These are phyloP conservation scores for Hyperoplus lanceolatus DNA, from an alignment of 2,797 vertebrate species.

Conservation along the genomic window DNA sequence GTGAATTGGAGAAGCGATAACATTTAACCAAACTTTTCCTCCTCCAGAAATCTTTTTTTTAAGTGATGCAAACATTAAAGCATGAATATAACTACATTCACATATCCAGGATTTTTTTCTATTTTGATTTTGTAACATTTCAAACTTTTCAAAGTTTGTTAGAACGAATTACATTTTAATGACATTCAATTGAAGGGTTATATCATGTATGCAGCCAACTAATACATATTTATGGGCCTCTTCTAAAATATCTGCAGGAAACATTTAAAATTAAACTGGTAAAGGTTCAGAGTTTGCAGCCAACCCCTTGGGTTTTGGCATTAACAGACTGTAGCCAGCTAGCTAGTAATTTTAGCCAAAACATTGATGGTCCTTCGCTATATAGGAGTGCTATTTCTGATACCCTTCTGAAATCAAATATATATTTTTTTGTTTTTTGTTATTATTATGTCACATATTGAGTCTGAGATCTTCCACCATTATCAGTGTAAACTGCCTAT, in stretches of 20 bases:
- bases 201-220: too few species aligned
- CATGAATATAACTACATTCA: neutral
- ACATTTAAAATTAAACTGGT: neutral
- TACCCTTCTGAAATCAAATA: neutral
- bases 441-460: too few species aligned
- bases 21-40: slow-evolving; percentile 4
- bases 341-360: neutral
- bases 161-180: neutral
- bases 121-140: neutral
- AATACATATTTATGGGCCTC: neutral
- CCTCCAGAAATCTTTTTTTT: neutral
- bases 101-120: neutral
- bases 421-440: neutral
- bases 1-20: slow-evolving; percentile 10
- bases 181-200: neutral
- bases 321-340: neutral
- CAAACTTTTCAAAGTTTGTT: neutral
- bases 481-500: neutral
- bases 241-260: neutral
- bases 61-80: slow-evolving; percentile 4
- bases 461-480: neutral
- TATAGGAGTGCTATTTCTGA: neutral
- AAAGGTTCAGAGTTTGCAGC: too few species aligned
- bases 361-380: too few species aligned
- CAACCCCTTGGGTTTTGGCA: neutral